Conservation (phyloP, 2,113 vertebrate species). For the Poeciliopsis occidentalis region DNA sequence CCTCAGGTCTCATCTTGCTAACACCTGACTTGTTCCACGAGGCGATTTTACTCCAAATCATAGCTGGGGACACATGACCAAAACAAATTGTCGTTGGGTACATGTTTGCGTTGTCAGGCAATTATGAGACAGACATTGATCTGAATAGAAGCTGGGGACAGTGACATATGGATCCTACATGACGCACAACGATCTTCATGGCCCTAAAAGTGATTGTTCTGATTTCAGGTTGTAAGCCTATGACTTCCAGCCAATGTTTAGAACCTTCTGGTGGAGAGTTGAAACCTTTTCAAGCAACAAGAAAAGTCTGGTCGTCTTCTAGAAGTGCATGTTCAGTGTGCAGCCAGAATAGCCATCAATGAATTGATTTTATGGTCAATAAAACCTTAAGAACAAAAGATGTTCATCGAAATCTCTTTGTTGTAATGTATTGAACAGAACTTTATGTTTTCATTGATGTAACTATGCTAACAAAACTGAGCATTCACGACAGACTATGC, state of each 20-base stretch:
- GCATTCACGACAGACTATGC: too few species aligned
- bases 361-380: too few species aligned
- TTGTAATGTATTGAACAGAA: too few species aligned
- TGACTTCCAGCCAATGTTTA: neutral
- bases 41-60: neutral
- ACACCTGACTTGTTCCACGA: too few species aligned
- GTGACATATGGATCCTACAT: neutral
- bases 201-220: neutral
- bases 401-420: too few species aligned
- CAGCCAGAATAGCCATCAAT: too few species aligned
- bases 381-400: too few species aligned
- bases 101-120: neutral
- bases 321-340: too few species aligned
- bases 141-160: neutral
- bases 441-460: neutral
- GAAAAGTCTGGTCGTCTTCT: neutral
- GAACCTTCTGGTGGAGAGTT: neutral
- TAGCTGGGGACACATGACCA: neutral
- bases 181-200: neutral
- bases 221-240: neutral
- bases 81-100: neutral
- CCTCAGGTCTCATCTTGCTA: too few species aligned
- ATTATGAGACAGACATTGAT: too few species aligned
- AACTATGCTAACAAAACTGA: too few species aligned
- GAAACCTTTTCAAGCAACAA: neutral